phyloP scores from a whole-genome alignment of 2,888 invertebrate species.

The Melieria crassipennis region DNA sequence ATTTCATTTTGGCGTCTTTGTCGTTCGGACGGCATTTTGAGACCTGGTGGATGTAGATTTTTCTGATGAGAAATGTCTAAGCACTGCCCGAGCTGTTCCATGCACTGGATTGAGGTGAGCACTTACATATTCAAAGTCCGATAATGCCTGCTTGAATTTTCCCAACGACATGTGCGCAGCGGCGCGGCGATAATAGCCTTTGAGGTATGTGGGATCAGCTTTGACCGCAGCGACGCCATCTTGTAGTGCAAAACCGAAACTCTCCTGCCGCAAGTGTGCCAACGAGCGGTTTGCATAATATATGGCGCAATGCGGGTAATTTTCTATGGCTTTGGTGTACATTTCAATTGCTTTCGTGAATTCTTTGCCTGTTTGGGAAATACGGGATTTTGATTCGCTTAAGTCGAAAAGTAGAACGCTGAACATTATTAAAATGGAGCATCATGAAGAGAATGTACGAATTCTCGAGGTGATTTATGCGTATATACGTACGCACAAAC shows the following conservation, averaged over 20 bases:
- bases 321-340: conserved; percentile 87
- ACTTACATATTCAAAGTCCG: conserved; percentile 95
- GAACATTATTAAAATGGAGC: no score
- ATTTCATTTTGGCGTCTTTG: conserved; percentile 92
- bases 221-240: conserved; percentile 95
- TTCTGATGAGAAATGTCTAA: no score
- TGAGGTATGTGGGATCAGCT: conserved; percentile 88
- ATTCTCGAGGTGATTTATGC: no score
- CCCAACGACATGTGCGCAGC: conserved; percentile 97
- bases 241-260: conserved; percentile 91
- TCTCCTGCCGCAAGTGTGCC: conserved; percentile 92
- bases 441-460: no score
- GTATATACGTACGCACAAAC: no score
- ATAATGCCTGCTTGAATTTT: conserved; percentile 95
- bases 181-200: conserved; percentile 97
- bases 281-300: conserved; percentile 96
- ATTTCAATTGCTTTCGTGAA: conserved; percentile 90
- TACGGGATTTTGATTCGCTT: no score
- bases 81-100: background rate
- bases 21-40: conserved; percentile 92
- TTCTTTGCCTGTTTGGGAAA: conserved; percentile 77
- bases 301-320: conserved; percentile 84
- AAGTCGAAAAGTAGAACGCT: no score
- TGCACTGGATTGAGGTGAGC: conserved; percentile 21
- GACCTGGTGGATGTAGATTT: conserved; percentile 70